These are phyloP conservation scores for Scelioninae gen. 2 DNA, from an alignment of 2,888 invertebrate genomes.

Conservation along the genomic window DNA sequence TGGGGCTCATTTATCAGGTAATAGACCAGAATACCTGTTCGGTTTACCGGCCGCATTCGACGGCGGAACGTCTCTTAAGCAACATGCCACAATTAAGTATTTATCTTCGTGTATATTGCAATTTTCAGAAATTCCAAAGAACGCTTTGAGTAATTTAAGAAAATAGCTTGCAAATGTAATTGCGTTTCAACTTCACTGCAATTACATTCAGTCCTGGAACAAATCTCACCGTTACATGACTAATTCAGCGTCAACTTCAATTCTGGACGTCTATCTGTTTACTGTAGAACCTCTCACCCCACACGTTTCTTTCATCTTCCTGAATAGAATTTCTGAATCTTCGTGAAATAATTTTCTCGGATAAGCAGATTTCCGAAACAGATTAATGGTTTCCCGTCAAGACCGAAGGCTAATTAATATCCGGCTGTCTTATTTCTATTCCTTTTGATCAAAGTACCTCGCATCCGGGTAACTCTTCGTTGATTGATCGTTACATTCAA, in stretches of 20 bases:
- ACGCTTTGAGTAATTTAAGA: too few species aligned
- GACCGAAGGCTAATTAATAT: conserved; percentile 32
- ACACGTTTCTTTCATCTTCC: too few species aligned
- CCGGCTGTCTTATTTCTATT: conserved; percentile 20
- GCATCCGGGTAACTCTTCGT: conserved; percentile 7
- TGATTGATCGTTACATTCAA: conserved; percentile 41
- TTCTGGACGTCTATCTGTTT: too few species aligned
- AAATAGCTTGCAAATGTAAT: too few species aligned
- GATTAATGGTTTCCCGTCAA: conserved; percentile 12
- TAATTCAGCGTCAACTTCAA: background rate
- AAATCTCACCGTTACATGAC: background rate
- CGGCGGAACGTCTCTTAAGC: background rate
- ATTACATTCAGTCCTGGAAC: background rate
- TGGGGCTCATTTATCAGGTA: background rate
- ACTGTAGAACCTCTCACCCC: too few species aligned
- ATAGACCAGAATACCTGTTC: background rate
- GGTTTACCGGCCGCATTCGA: background rate
- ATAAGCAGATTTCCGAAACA: conserved; percentile 11
- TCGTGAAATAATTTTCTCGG: too few species aligned
- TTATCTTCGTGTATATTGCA: background rate
- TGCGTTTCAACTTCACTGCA: too few species aligned
- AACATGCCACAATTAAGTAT: background rate
- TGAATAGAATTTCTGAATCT: too few species aligned
- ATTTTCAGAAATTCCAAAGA: too few species aligned
- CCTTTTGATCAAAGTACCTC: conserved; percentile 20